Conservation (phyloP, 2,888 invertebrate genomes). For the Ctenicera cuprea region DNA sequence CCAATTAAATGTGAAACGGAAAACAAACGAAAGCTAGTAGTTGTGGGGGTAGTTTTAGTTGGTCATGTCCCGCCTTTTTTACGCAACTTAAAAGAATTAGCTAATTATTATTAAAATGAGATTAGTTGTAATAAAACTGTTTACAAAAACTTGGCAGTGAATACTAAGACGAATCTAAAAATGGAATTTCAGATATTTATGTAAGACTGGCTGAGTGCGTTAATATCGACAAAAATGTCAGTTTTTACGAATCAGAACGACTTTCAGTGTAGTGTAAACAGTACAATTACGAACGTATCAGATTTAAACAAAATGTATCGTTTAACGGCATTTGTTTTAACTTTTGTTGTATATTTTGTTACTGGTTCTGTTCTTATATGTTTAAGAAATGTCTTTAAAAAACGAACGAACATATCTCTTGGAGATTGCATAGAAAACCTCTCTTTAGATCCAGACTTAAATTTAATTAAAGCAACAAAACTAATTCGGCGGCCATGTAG, state of each 20-base stretch:
- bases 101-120: neutral
- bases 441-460: neutral
- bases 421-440: neutral
- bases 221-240: constrained; percentile 40
- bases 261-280: constrained; percentile 38
- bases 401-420: neutral
- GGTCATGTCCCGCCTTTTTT: constrained; percentile 8
- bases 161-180: constrained; percentile 49
- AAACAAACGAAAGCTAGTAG: constrained; percentile 4
- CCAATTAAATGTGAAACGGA: constrained; percentile 19
- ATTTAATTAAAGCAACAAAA: neutral
- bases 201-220: constrained; percentile 38
- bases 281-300: neutral
- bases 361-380: constrained; percentile 5
- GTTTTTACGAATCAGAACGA: constrained; percentile 22
- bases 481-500: neutral
- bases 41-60: constrained; percentile 23
- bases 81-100: constrained; percentile 4
- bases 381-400: neutral
- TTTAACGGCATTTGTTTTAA: neutral
- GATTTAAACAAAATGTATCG: neutral
- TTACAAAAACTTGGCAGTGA: constrained; percentile 54
- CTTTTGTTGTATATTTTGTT: neutral
- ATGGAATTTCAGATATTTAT: constrained; percentile 51
- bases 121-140: constrained; percentile 19